Conservation (phyloP, 1,140 invertebrate genomes). For the Drosophila gunungcola region DNA sequence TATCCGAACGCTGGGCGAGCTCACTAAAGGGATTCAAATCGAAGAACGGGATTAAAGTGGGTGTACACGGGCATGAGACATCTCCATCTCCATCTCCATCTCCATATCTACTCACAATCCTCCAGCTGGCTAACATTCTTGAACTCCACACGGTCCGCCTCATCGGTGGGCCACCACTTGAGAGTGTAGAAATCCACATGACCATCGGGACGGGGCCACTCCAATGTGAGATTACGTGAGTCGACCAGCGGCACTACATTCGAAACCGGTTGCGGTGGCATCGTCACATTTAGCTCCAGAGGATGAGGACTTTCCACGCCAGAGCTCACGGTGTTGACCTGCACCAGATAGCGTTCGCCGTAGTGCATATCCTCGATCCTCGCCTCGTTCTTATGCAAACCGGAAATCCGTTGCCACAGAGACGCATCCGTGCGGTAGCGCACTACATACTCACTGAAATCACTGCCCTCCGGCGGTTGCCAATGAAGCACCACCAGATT, state of each 20-base stretch:
- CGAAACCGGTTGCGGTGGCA: constrained; percentile 93
- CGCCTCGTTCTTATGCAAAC: constrained; percentile 88
- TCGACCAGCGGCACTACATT: constrained; percentile 92
- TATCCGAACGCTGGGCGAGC: constrained; percentile 85
- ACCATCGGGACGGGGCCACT: constrained; percentile 93
- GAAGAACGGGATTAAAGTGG: background rate
- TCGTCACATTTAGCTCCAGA: constrained; percentile 91
- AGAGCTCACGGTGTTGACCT: constrained; percentile 94
- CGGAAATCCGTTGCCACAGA: constrained; percentile 88
- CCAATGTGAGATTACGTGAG: constrained; percentile 94
- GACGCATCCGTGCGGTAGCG: constrained; percentile 90
- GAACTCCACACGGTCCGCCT: constrained; percentile 83
- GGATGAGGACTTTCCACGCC: constrained; percentile 91
- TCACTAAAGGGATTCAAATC: constrained; percentile 12
- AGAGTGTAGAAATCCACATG: constrained; percentile 93
- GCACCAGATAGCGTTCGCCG: constrained; percentile 93
- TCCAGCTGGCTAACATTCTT: constrained; percentile 86
- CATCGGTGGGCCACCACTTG: constrained; percentile 88
- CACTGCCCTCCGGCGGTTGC: constrained; percentile 90
- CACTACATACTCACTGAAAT: constrained; percentile 92
- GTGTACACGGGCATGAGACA: background rate
- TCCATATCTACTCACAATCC: constrained; percentile 41
- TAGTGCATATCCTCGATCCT: constrained; percentile 94
- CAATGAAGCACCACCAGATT: constrained; percentile 93
- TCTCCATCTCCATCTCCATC: too few relatives aligned